Conservation (phyloP, 1,140 invertebrate species). For the Apis laboriosa region DNA sequence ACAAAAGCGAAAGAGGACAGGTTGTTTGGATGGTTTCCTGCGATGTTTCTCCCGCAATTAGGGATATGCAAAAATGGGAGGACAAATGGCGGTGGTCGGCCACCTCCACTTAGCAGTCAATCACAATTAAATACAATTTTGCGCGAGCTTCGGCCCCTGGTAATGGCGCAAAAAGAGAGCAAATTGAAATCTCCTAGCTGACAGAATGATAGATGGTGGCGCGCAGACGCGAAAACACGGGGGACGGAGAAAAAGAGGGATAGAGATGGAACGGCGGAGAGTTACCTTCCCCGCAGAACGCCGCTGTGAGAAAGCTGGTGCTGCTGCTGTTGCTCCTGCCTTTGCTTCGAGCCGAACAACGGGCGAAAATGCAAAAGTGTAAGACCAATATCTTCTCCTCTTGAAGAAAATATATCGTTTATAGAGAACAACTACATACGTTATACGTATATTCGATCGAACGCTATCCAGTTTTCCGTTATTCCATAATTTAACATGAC, state of each 20-base stretch:
- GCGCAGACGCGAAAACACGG: slow-evolving; percentile 61
- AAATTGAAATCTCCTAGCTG: slow-evolving; percentile 80
- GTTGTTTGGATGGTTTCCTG: slow-evolving; percentile 19
- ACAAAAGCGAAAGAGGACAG: neutral
- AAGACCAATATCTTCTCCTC: slow-evolving; percentile 52
- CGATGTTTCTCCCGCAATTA: slow-evolving; percentile 64
- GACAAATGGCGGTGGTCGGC: slow-evolving; percentile 70
- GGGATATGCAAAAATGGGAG: slow-evolving; percentile 74
- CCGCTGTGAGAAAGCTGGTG: slow-evolving; percentile 57
- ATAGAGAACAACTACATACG: slow-evolving; percentile 27
- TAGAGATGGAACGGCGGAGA: neutral
- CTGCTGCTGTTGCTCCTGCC: neutral
- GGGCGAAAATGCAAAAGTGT: slow-evolving; percentile 55
- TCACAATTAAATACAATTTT: slow-evolving; percentile 81
- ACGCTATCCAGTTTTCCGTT: neutral
- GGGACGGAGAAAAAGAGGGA: slow-evolving; percentile 27
- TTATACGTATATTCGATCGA: neutral
- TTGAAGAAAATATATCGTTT: slow-evolving; percentile 51
- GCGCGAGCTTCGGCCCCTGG: slow-evolving; percentile 68
- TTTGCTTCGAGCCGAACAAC: slow-evolving; percentile 26
- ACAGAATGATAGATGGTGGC: slow-evolving; percentile 78
- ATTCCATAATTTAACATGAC: neutral
- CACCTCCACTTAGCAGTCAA: slow-evolving; percentile 78
- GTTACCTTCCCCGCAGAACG: slow-evolving; percentile 15
- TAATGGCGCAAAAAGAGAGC: slow-evolving; percentile 79